A percentile compares a stretch with the other conserved stretches of the same genome.
phyloP scores from a whole-genome alignment of 2,888 invertebrate genomes.

The Apamea epomidion region DNA sequence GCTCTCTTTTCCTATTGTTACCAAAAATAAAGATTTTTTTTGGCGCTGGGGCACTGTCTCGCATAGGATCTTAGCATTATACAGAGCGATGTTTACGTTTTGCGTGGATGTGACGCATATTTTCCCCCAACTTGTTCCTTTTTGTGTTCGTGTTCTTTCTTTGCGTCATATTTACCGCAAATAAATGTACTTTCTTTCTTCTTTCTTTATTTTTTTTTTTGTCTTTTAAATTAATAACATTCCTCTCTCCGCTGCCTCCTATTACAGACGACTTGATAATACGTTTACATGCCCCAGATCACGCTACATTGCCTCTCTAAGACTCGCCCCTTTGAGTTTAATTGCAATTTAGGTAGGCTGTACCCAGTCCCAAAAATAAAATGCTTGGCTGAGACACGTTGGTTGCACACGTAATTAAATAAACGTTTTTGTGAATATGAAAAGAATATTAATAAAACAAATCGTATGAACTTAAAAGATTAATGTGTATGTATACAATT shows the following conservation, averaged over 20 bases:
- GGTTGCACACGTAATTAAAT: constrained; percentile 48
- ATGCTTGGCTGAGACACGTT: constrained; percentile 40
- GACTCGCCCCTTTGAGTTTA: constrained; percentile 78
- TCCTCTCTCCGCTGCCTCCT: constrained; percentile 51
- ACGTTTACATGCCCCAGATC: constrained; percentile 78
- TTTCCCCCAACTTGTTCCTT: no score
- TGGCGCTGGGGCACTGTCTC: no score
- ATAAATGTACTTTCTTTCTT: no score
- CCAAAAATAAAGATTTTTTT: no score
- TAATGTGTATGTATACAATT: background rate
- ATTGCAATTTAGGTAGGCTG: constrained; percentile 78
- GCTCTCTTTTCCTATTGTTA: no score
- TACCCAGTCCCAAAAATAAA: constrained; percentile 64
- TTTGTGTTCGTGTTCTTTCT: background rate
- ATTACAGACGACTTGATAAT: constrained; percentile 69
- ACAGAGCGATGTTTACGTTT: no score
- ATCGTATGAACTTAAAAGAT: background rate
- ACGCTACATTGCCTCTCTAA: constrained; percentile 80
- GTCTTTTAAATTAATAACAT: background rate
- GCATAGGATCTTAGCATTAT: no score
- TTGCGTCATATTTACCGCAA: no score
- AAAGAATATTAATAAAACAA: background rate
- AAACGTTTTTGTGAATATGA: constrained; percentile 13
- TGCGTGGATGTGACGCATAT: no score
- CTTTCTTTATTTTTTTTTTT: background rate